phyloP scores from a whole-genome alignment of 2,888 invertebrate species.

The Erannis defoliaria region DNA sequence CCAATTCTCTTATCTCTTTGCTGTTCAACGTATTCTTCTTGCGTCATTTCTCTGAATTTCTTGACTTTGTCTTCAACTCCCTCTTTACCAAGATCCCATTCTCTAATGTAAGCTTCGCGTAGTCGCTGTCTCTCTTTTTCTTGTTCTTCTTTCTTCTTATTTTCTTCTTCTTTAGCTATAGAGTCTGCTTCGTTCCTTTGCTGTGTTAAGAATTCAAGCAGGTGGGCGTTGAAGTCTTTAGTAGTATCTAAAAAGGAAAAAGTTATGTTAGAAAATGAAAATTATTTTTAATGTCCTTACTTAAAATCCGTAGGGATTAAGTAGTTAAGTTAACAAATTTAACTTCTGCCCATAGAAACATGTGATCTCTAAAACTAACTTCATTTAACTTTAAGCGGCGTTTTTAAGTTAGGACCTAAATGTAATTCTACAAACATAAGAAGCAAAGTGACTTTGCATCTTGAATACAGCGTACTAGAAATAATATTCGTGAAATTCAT shows the following conservation, averaged over 20 bases:
- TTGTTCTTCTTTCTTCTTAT: slow-evolving; percentile 70
- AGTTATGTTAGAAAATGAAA: background rate
- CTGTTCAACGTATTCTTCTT: slow-evolving; percentile 92
- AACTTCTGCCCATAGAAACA: too few species aligned
- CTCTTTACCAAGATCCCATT: slow-evolving; percentile 92
- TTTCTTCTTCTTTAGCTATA: slow-evolving; percentile 75
- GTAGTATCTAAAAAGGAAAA: slow-evolving; percentile 65
- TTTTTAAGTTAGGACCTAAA: too few species aligned
- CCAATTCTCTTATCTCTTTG: slow-evolving; percentile 89
- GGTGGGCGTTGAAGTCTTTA: slow-evolving; percentile 73
- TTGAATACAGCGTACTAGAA: too few species aligned
- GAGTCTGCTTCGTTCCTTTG: slow-evolving; percentile 81
- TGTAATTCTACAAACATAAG: too few species aligned
- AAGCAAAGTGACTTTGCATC: too few species aligned
- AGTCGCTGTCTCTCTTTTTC: slow-evolving; percentile 82
- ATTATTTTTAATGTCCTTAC: too few species aligned
- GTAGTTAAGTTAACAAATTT: too few species aligned
- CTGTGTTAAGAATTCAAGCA: slow-evolving; percentile 77
- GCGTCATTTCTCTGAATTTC: slow-evolving; percentile 87
- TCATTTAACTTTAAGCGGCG: too few species aligned
- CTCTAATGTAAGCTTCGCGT: slow-evolving; percentile 87
- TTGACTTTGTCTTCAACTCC: slow-evolving; percentile 81
- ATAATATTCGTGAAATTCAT: too few species aligned
- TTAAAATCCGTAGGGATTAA: too few species aligned
- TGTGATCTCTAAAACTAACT: too few species aligned